phyloP scores from a whole-genome alignment of 2,113 vertebrate genomes.

The Camelus bactrianus region DNA sequence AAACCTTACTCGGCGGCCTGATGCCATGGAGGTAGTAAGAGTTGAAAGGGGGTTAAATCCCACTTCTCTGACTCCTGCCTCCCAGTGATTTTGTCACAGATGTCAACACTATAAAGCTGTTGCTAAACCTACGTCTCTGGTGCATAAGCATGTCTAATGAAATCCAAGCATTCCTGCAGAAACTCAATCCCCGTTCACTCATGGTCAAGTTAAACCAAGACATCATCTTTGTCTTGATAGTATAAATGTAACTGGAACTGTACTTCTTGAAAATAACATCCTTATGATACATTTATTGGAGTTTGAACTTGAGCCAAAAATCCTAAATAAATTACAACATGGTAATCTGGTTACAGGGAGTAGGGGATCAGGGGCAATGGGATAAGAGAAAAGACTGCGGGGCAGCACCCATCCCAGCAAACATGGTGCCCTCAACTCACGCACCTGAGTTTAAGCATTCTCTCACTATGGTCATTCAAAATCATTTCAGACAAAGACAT shows the following conservation, averaged over 20 bases:
- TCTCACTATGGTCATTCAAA: not conserved
- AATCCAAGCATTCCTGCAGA: not conserved
- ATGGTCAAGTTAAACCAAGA: slow-evolving; percentile 6
- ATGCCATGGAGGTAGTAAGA: not conserved
- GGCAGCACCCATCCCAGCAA: not conserved
- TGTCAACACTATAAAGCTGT: not conserved
- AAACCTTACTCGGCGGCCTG: not conserved
- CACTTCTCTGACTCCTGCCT: not conserved
- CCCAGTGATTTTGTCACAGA: not conserved
- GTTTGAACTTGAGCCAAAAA: not conserved
- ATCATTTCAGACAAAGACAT: not conserved
- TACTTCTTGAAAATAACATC: not conserved
- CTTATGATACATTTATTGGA: not conserved
- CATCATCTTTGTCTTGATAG: not conserved
- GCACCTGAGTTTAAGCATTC: not conserved
- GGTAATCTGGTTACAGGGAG: not conserved
- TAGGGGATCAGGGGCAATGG: fast-evolving
- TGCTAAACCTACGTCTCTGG: not conserved
- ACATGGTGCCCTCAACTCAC: not conserved
- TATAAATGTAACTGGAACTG: not conserved
- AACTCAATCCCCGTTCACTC: not conserved
- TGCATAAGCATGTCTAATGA: not conserved
- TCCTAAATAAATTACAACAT: not conserved
- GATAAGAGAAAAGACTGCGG: not conserved
- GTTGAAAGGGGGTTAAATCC: not conserved